A percentile compares a stretch with the other conserved stretches of the same genome.
phyloP scores from a whole-genome alignment of 2,888 invertebrate species.

The Orchestes rusci region DNA sequence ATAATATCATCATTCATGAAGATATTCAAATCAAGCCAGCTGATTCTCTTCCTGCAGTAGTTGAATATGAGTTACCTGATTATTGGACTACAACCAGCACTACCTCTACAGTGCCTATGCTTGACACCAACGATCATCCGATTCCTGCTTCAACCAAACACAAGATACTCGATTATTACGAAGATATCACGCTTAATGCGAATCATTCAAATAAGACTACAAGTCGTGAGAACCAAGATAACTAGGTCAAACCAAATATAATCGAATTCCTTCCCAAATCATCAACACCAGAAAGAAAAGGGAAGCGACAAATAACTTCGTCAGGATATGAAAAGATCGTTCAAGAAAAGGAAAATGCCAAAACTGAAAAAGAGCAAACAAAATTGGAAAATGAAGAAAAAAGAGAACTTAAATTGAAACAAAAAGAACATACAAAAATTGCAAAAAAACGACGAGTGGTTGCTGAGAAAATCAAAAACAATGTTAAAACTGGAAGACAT shows the following conservation, averaged over 20 bases:
- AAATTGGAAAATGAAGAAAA: too few relatives aligned
- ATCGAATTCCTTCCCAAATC: background rate
- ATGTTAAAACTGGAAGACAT: background rate
- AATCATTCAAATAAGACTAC: background rate
- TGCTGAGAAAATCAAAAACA: background rate
- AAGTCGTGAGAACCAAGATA: background rate
- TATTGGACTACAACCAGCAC: background rate
- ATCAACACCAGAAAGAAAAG: constrained; percentile 4
- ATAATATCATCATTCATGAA: constrained; percentile 1
- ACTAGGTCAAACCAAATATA: background rate
- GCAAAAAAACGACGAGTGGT: background rate
- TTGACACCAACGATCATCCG: background rate
- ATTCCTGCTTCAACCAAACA: background rate
- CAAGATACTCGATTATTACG: background rate
- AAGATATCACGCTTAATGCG: background rate
- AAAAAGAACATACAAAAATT: constrained; percentile 1
- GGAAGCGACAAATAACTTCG: constrained; percentile 1
- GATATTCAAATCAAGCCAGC: background rate
- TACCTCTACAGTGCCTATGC: background rate
- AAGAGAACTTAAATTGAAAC: constrained; percentile 4
- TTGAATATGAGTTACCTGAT: background rate
- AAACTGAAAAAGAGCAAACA: constrained; percentile 1
- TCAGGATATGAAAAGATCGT: too few relatives aligned
- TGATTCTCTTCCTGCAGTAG: background rate
- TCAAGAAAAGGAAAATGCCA: constrained; percentile 1